Evolutionary conservation across 2,888 invertebrate species (phyloP).

Genomic region (Geotrupes spiniger): DNA sequence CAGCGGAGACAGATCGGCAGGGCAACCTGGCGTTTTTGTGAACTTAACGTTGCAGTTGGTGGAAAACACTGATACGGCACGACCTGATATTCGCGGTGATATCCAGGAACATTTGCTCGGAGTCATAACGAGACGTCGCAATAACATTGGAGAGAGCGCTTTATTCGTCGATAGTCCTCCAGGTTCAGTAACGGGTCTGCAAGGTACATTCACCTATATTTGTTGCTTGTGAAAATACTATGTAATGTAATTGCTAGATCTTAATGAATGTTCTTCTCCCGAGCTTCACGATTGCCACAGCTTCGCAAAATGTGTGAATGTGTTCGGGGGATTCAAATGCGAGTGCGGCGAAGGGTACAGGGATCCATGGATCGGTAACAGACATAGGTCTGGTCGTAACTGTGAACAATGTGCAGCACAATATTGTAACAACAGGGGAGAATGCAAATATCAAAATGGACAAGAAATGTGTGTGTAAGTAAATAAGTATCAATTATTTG

Average conservation of each 20-base stretch:
- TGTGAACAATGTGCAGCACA: conserved; percentile 76
- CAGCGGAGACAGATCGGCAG: conserved; percentile 64
- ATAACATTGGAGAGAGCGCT: conserved; percentile 85
- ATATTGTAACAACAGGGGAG: conserved; percentile 80
- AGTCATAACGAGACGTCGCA: conserved; percentile 76
- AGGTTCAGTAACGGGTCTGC: conserved; percentile 66
- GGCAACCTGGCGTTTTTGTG: conserved; percentile 75
- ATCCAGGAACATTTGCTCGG: conserved; percentile 82
- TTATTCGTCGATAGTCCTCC: conserved; percentile 80
- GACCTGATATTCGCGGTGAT: conserved; percentile 67
- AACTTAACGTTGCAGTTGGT: conserved; percentile 81
- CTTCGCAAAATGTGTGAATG: conserved; percentile 74
- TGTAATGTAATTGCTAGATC: conserved; percentile 54
- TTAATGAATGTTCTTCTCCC: conserved; percentile 80
- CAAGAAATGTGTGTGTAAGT: conserved; percentile 75
- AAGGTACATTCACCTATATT: conserved; percentile 51
- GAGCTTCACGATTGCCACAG: conserved; percentile 84
- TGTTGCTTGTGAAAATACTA: neutral
- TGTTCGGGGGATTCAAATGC: conserved; percentile 81
- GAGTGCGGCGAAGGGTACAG: conserved; percentile 71
- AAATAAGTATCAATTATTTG: no score
- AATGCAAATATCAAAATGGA: conserved; percentile 74
- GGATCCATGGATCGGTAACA: conserved; percentile 70
- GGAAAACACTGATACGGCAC: conserved; percentile 70
- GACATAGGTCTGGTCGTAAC: conserved; percentile 66